Conservation (phyloP, 2,888 invertebrate species). For the Pyralis farinalis region DNA sequence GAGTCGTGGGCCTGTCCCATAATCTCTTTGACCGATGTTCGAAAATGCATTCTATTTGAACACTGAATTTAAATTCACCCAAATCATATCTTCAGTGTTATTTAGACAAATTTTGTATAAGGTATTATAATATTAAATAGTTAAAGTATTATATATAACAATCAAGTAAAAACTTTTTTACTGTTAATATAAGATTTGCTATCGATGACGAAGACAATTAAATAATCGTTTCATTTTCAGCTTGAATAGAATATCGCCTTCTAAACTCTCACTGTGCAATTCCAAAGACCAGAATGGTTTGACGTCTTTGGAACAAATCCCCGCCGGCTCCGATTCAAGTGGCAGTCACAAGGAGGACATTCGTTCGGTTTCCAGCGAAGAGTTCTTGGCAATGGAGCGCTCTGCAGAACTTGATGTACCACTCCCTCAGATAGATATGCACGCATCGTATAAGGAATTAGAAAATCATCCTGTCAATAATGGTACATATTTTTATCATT, state of each 20-base stretch:
- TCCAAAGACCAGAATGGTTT: conserved; percentile 56
- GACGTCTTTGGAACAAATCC: conserved; percentile 48
- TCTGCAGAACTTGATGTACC: conserved; percentile 58
- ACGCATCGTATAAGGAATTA: conserved; percentile 41
- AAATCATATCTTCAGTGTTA: no score
- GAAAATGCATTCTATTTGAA: no score
- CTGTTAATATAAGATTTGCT: no score
- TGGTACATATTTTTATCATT: conserved; percentile 30
- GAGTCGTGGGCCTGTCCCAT: no score
- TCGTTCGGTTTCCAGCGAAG: conserved; percentile 65
- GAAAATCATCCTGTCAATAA: conserved; percentile 35
- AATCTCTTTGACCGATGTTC: no score
- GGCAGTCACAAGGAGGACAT: conserved; percentile 61
- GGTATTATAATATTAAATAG: no score
- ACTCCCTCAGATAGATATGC: conserved; percentile 36
- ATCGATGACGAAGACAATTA: no score
- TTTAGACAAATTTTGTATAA: no score
- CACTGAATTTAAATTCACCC: no score
- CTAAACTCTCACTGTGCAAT: conserved; percentile 66
- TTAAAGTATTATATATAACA: no score
- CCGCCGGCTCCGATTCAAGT: conserved; percentile 57
- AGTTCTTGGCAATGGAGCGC: conserved; percentile 74
- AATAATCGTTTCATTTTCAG: conserved; percentile 41
- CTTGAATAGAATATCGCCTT: conserved; percentile 70
- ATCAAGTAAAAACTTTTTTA: no score